Evolutionary conservation across 1,140 invertebrate species (phyloP), one percentile per base, ranked within the genome.

Genomic region (Diachasmimorpha longicaudata): DNA sequence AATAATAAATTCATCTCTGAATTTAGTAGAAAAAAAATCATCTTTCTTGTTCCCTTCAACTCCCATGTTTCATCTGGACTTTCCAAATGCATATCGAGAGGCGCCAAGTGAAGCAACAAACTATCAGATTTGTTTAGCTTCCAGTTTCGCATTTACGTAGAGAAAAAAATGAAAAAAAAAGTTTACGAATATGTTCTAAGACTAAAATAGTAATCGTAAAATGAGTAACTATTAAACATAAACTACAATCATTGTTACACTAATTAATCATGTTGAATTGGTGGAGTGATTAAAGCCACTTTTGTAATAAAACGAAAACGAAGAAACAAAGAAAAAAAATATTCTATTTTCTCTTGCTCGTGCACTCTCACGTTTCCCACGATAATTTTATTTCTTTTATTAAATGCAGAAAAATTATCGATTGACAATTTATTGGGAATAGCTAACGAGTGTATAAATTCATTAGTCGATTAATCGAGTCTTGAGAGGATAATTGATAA

Each of bases 261-360:
- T 63, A 63, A 63, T 63, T 63, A 63, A 63, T 63, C 58, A 63
- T 63, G 58, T 63, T 63, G 58, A 63, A 63, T 63, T 63, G 58
- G 58, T 63, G 58, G 16, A 63, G 58, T 63, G 58, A 63, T 63
- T 63, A 63, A 63, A 25, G 58, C 58, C 58, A 63, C 58, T 63
- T 63, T 63, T 63, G 58, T 63, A 63, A 63, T 63, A 63, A 63
- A 63, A 63, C 14, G 9, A 63, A 63, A 19, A 19, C 6, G 16
- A 16, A 58, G 21, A 58, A 58, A 19, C 19, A 21, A 58, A 58
- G 0, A 10, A 58, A 19, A 31, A 13, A 55, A 55, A 21, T 4
- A 55, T 19, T 19, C 4, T 55, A 55, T 21, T 19, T 55, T 55
- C 48, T 19, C 19, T 55, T 8, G 48, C 48, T 55, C 48, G 19